Conservation (phyloP, 2,113 vertebrate species). For the Protobothrops flavoviridis region DNA sequence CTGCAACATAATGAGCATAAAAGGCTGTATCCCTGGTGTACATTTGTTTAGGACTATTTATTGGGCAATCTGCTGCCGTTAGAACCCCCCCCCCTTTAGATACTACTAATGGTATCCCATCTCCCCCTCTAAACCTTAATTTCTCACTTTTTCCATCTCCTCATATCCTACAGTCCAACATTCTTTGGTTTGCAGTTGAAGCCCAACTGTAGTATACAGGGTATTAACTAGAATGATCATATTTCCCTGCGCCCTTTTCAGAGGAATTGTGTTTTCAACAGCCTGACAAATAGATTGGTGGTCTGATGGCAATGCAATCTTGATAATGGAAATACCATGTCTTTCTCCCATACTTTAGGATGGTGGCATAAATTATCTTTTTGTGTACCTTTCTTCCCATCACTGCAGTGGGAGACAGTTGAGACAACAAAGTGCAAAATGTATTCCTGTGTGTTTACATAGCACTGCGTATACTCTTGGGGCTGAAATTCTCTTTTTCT, state of each 20-base stretch:
- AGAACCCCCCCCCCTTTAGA: background rate
- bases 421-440: background rate
- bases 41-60: background rate
- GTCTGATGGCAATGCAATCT: background rate
- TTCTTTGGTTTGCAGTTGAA: background rate
- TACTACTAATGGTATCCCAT: background rate
- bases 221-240: background rate
- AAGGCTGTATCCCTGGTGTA: rapidly evolving
- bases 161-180: background rate
- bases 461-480: background rate
- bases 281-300: background rate
- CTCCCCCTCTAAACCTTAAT: background rate
- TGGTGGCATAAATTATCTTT: background rate
- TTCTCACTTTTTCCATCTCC: background rate
- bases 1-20: background rate
- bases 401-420: background rate
- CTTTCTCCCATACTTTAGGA: background rate
- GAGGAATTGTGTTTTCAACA: background rate
- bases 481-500: background rate
- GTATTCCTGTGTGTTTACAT: background rate
- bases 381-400: background rate
- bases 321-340: background rate
- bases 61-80: background rate
- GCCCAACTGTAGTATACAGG: background rate
- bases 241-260: background rate